Conservation (phyloP, 2,888 invertebrate genomes). For the Machimus atricapillus region DNA sequence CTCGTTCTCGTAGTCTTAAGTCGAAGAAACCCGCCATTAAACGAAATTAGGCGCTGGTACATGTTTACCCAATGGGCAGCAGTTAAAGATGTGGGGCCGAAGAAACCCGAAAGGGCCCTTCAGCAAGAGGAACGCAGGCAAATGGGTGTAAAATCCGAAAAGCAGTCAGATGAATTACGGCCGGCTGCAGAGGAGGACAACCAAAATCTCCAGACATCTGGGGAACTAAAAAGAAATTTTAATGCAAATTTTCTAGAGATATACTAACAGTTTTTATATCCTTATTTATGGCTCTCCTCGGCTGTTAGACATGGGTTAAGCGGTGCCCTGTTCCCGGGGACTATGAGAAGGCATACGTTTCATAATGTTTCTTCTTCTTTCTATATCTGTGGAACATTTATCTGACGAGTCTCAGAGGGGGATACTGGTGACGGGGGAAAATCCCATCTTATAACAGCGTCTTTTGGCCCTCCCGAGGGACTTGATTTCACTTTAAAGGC, state of each 20-base stretch:
- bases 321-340: background rate
- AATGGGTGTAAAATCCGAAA: background rate
- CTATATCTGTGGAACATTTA: background rate
- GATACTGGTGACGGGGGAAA: background rate
- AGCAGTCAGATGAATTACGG: background rate
- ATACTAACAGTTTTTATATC: constrained; percentile 10
- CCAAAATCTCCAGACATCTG: background rate
- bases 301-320: background rate
- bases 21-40: background rate
- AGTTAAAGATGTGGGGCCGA: background rate
- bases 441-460: background rate
- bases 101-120: background rate
- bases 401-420: background rate
- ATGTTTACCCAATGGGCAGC: background rate
- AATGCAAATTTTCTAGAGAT: constrained; percentile 3
- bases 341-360: background rate
- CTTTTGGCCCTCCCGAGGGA: background rate
- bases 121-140: background rate
- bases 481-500: background rate
- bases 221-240: background rate
- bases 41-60: background rate
- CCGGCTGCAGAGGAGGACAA: background rate
- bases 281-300: background rate
- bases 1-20: background rate
- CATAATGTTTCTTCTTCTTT: background rate